Evolutionary conservation across 2,797 vertebrate species (phyloP), one percentile per base, ranked within the genome.

Genomic region (Coregonus sp.): DNA sequence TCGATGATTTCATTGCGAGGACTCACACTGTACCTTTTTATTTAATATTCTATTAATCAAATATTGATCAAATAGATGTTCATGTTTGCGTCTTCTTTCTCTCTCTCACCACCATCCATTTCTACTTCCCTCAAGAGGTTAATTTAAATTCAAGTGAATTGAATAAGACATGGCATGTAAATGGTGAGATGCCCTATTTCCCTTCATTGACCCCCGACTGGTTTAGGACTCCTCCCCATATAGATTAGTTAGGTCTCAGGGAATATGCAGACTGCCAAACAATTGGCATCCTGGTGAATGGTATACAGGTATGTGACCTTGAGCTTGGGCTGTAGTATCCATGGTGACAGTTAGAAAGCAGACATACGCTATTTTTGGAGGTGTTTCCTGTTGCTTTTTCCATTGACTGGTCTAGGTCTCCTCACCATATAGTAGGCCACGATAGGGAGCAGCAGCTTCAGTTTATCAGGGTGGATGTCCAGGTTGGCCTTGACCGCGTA

Each of bases 381-480:
- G 0, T 59, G 18, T 6, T n/a, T 2, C 0, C 15, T 56, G 0
- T 7, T 0, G 7, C 18, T 7, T n/a, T 59, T 9, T 9, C 56
- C 56, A 59, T 33, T 14, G 20, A 3, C 29, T 66, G 5, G 31
- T 68, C 18, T 50, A 18, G 18, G 15, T 16, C n/a, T 86, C 91
- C 96, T 97, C 82, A 99, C 98, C 98, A 97, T 99, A 89, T 98
- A 99, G 83, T 97, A 99, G 63, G 98, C 97, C 77, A 96, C 68
- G 29, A 94, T 92, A 0, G 96, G 98, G 83, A 99, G 91, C 80
- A 99, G 89, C 82, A 97, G 89, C 76, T 99, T 99, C 77, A 99
- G 95, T 85, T 99, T 99, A 75, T 98, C 98, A 0, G 97, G 98
- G 65, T 98, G 98, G 79, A 99, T 67, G 0, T 95, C 95, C 80